Evolutionary conservation across 1,140 invertebrate genomes (phyloP), one percentile per base, ranked within the genome.

Genomic region (Fopius arisanus): DNA sequence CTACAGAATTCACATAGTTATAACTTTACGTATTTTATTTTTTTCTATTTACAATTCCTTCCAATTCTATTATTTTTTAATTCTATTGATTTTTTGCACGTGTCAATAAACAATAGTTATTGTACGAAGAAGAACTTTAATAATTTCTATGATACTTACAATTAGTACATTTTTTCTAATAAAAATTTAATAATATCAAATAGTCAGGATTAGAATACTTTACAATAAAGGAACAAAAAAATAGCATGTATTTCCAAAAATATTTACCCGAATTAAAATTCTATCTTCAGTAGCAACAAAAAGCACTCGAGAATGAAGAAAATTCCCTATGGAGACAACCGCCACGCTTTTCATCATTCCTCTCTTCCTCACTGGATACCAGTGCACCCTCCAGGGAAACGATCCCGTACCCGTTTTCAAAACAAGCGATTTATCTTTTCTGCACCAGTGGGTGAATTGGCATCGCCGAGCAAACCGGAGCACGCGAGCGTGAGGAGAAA

Each of bases 351-450:
- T 19, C 43, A 48, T 48, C 43, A 48, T 48, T 48, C 43, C 33
- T 2, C 43, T 48, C 9, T 48, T 48, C n/a, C 43, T 48, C 43
- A 48, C 43, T 48, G 16, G 43, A 48, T 48, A 48, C 43, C 43
- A 48, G n/a, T 48, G 43, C 43, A 48, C 43, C 43, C 43, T 48
- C 43, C 59, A 23, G 33, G 28, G 19, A 59, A 68, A 67, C 54
- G 40, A 72, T 51, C 63, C 40, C 67, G 59, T 70, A 70, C 81
- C 74, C 77, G 74, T 75, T 79, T 73, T 81, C 78, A 82, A 85
- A 86, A 85, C 81, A 86, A 87, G 76, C 84, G 79, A 86, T 87
- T 84, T 86, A 82, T 86, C 82, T 85, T 85, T 83, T 84, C 79
- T 82, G 78, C 77, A 79, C 80, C 80, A 79, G 77, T 80, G 80